Base-by-base conservation (phyloP, 2,797 vertebrate genomes). In the Enoplosus armatus region DNA sequence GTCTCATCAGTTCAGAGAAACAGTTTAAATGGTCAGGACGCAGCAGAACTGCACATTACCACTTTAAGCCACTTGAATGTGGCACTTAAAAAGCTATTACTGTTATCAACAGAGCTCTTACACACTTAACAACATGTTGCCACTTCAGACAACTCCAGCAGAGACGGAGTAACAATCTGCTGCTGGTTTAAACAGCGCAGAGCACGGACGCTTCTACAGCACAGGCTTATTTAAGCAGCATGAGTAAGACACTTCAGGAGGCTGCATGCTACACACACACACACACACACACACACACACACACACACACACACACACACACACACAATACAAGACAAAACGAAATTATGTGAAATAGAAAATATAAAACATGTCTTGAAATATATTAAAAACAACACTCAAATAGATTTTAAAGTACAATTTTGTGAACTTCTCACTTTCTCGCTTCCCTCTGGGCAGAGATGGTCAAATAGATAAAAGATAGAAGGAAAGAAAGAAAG, bases 31-130 rank as follows among this genome's bases (percentile, higher is more conserved):
- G 33, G 50, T 50, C 16, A 2, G 56, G 56, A 72, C 26, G 35
- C 53, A n/a, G 41, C 22, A n/a, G 54, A 67, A 26, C 63, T 48
- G 63, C 41, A 72, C 62, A 45, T 70, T 35, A 27, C 10, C 37
- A 15, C 74, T 58, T 76, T 8, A 55, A 67, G 51, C 26, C 43
- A 22, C 82, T 76, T 22, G 18, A 80, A 51, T 8, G 63, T 18
- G 45, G 37, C 6, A 6, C 73, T 87, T 84, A 59, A 41, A 77
- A 59, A 75, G 73, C 74, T 14, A 24, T 82, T 78, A 74, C 58
- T 72, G 79, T 59, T 72, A 77, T 84, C 76, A 80, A 2, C 56
- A 14, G 58, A 75, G 76, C 83, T 22, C 77, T 75, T 31, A 24
- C 16, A 41, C 61, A 67, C 70, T 70, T 59, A 83, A 86, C 68